Conservation (phyloP, 2,113 vertebrate genomes). For the Mobula birostris region DNA sequence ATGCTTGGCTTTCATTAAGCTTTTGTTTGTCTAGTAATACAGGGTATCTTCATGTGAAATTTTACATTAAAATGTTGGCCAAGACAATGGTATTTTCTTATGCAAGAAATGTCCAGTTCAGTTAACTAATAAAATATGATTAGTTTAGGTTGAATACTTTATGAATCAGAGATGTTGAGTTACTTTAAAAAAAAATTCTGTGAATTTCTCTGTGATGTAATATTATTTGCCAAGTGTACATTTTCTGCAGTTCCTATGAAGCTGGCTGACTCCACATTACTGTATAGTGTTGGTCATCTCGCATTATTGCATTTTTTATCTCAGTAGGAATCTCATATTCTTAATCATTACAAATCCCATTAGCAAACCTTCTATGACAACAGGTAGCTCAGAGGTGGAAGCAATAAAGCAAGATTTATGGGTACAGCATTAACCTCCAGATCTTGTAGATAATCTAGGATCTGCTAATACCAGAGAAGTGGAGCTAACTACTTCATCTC, state of each 20-base stretch:
- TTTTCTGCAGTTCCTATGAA: not conserved
- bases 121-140: not conserved
- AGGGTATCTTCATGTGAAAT: not conserved
- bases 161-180: too few species aligned
- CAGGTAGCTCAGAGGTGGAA: not conserved
- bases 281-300: not conserved
- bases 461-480: not conserved
- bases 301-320: not conserved
- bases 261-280: not conserved
- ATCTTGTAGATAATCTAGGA: not conserved
- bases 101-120: too few species aligned
- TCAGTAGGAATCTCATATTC: not conserved
- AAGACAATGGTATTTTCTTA: not conserved
- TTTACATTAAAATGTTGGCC: not conserved
- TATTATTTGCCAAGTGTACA: not conserved
- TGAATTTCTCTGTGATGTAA: not conserved
- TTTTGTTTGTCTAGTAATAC: not conserved
- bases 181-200: too few species aligned
- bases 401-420: constrained; percentile 26
- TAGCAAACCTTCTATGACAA: not conserved
- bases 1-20: not conserved
- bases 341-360: constrained; percentile 16
- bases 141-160: not conserved
- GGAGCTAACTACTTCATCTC: not conserved
- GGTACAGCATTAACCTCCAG: not conserved